Evolutionary conservation across 2,888 invertebrate species (phyloP), one percentile per base, ranked within the genome.

Genomic region (Rhagium mordax): DNA sequence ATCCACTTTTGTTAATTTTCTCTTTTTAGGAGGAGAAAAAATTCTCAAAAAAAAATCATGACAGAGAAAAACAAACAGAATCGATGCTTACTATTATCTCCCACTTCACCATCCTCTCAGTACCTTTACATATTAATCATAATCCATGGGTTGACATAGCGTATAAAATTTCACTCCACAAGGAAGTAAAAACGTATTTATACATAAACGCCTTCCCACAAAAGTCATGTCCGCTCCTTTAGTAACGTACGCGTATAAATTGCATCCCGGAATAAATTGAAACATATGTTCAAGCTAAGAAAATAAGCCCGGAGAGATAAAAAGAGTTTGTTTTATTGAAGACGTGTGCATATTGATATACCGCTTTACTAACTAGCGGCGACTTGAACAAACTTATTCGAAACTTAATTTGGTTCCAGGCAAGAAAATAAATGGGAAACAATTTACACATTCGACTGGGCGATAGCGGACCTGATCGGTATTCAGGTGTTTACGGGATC

Each of bases 391-490:
- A 79, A 82, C 76, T 78, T 81, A 78, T 76, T 72, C 78, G 74
- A 74, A 78, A 78, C 77, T 80, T 81, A 78, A 81, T 82, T 82
- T 81, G 81, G 80, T 81, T 81, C 76, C 79, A 72, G 78, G 77
- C 78, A 72, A 64, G 78, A 79, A 79, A 79, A 80, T 79, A 80
- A 81, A 79, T 80, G 79, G 75, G 76, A 78, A 81, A 80, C 81
- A 82, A 81, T 82, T 82, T 81, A 80, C 79, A 80, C 78, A 70
- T 78, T 77, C 70, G 74, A 66, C 61, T 61, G 74, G 72, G 57
- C 64, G 64, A 69, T 61, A 78, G 74, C 62, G 65, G 79, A 53
- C 76, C 76, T 75, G 72, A 70, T 62, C 57, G 72, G 74, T 67
- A 74, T 67, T 77, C 74, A 77, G 72, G 72, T 72, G 48, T 62